phyloP scores from a whole-genome alignment of 1,140 invertebrate species.

The Nasonia vitripennis region DNA sequence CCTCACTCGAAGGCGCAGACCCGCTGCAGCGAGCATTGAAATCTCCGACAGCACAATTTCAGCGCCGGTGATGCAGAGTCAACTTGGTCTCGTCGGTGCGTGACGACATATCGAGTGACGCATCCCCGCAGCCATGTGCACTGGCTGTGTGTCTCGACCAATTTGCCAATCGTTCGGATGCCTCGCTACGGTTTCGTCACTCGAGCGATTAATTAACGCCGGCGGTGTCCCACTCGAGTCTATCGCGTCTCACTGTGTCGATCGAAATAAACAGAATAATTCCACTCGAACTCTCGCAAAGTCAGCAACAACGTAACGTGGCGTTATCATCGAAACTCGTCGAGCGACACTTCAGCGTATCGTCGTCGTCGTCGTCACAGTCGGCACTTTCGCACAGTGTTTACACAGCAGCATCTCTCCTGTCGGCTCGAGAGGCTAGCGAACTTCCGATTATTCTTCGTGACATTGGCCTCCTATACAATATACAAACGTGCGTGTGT shows the following conservation, averaged over 20 bases:
- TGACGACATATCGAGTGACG: neutral
- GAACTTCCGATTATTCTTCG: constrained; percentile 2
- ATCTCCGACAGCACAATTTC: constrained; percentile 20
- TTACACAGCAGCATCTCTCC: neutral
- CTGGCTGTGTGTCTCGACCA: neutral
- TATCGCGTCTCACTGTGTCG: too few relatives aligned
- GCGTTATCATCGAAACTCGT: neutral
- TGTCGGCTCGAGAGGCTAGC: too few relatives aligned
- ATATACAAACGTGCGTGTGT: neutral
- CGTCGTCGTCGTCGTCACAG: neutral
- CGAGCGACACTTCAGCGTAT: neutral
- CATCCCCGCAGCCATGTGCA: neutral
- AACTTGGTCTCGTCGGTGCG: neutral
- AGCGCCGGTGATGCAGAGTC: neutral
- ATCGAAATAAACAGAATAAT: too few relatives aligned
- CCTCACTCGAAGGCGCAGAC: neutral
- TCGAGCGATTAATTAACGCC: neutral
- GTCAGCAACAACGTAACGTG: too few relatives aligned
- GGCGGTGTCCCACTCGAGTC: neutral
- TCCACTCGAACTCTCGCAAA: too few relatives aligned
- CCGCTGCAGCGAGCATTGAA: constrained; percentile 20
- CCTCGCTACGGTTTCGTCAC: neutral
- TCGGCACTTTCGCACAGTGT: neutral
- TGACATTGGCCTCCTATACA: neutral
- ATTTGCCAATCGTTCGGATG: neutral